A percentile compares a stretch with the other conserved stretches of the same genome.
Evolutionary conservation across 2,797 vertebrate genomes (phyloP).

Genomic region (Malurus leucopterus): DNA sequence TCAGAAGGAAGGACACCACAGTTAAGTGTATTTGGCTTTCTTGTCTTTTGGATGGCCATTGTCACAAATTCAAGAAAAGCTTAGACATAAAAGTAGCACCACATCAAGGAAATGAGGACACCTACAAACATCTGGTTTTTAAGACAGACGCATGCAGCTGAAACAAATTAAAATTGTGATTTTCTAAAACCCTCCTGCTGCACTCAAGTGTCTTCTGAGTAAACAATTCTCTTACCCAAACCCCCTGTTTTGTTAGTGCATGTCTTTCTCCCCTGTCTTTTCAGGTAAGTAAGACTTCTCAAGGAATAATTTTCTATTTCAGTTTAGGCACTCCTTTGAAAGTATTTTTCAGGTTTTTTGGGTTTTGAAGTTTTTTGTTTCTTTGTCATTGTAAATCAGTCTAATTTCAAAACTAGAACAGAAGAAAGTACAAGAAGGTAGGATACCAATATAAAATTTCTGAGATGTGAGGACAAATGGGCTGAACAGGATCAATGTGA

Average conservation of each 20-base stretch:
- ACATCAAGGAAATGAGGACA: neutral
- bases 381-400: neutral
- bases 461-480: neutral
- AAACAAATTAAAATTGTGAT: neutral
- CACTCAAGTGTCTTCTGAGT: neutral
- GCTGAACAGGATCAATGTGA: neutral
- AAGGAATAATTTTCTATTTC: neutral
- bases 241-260: neutral
- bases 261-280: neutral
- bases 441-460: neutral
- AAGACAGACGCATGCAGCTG: neutral
- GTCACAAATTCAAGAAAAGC: neutral
- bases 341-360: neutral
- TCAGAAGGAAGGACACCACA: neutral
- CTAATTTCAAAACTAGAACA: neutral
- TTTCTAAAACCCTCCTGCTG: neutral
- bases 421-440: neutral
- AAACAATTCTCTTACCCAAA: neutral
- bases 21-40: neutral
- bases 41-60: neutral
- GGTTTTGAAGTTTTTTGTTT: neutral
- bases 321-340: neutral
- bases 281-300: neutral
- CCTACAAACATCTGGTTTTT: neutral
- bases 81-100: neutral